Conservation (phyloP, 2,113 vertebrate genomes). For the Petrocephalus zakoni region DNA sequence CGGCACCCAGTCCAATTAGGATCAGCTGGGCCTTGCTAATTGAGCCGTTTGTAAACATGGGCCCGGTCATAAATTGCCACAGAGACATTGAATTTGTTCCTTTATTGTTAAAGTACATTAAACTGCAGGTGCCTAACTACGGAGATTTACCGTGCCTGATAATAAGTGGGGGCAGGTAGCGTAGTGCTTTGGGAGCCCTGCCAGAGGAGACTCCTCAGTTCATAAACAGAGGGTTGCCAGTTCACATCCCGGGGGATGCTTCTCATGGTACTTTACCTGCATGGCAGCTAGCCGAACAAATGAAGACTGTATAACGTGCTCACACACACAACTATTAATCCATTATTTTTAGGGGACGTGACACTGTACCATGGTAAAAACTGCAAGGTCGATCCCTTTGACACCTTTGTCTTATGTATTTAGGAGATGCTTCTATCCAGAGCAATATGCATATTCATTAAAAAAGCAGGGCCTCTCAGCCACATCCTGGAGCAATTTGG, state of each 20-base stretch:
- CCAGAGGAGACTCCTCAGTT: not conserved
- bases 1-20: not conserved
- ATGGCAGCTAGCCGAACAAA: not conserved
- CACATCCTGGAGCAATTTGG: not conserved
- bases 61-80: not conserved
- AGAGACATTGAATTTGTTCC: not conserved
- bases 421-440: not conserved
- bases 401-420: not conserved
- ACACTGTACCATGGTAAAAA: not conserved
- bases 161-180: not conserved
- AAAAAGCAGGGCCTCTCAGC: not conserved
- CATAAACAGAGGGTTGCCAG: not conserved
- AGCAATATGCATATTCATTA: not conserved
- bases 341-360: not conserved
- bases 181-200: not conserved
- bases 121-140: not conserved
- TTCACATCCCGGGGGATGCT: not conserved
- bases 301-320: not conserved
- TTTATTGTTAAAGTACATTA: not conserved
- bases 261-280: not conserved
- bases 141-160: not conserved
- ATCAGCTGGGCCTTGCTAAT: not conserved
- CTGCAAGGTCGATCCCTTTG: not conserved
- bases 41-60: not conserved
- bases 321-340: not conserved